These are phyloP conservation scores for Chaenocephalus aceratus DNA, from an alignment of 2,113 vertebrate genomes.

Conservation along the genomic window DNA sequence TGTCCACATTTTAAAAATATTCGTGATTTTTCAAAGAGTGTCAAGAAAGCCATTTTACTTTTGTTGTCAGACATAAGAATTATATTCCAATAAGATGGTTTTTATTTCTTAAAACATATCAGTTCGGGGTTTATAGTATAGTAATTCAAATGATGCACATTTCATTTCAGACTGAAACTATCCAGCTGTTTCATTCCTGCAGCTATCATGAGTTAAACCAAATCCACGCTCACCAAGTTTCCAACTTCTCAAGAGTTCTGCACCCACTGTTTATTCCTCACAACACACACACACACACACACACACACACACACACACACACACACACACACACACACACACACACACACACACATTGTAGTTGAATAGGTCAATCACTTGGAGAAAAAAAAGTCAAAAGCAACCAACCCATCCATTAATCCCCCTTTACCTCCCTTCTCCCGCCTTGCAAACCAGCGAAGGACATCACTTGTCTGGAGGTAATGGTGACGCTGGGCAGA, in stretches of 20 bases:
- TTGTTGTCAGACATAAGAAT: neutral
- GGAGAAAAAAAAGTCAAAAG: conserved; percentile 8
- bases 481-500: conserved; percentile 70
- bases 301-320: conserved; percentile 5
- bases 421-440: conserved; percentile 43
- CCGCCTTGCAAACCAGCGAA: conserved; percentile 38
- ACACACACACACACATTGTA: conserved; percentile 8
- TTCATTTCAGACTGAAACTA: neutral
- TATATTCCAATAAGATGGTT: neutral
- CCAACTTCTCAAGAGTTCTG: conserved; percentile 26
- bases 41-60: neutral
- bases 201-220: no score
- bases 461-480: conserved; percentile 64
- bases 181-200: neutral
- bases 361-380: conserved; percentile 30
- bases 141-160: neutral
- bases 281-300: neutral
- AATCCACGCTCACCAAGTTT: neutral
- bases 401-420: conserved; percentile 55
- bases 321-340: conserved; percentile 4
- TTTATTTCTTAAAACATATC: neutral
- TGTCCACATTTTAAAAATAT: no score
- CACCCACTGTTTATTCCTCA: neutral
- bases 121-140: neutral
- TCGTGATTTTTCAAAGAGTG: no score